phyloP scores from a whole-genome alignment of 2,888 invertebrate species.

The Rosalia funebris region DNA sequence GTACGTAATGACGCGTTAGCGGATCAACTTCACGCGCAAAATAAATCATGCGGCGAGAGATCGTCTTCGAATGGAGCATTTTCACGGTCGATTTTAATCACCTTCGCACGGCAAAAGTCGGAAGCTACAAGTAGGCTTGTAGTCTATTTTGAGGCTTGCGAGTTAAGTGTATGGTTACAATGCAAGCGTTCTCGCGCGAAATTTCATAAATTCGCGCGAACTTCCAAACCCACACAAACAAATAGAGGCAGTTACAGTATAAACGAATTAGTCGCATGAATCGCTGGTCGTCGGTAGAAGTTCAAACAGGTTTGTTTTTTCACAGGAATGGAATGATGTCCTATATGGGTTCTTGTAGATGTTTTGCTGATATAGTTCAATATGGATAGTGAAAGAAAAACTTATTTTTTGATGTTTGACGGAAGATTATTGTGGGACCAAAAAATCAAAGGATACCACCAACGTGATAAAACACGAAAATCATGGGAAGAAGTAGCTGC shows the following conservation, averaged over 20 bases:
- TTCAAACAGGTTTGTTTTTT: constrained; percentile 13
- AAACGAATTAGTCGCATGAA: constrained; percentile 3
- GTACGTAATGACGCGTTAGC: too few species aligned
- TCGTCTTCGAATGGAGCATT: too few species aligned
- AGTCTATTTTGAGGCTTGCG: too few species aligned
- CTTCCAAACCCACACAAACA: neutral
- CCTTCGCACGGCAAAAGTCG: too few species aligned
- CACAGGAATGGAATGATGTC: neutral
- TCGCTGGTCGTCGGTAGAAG: neutral
- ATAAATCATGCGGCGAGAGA: too few species aligned
- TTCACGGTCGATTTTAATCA: too few species aligned
- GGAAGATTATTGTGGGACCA: neutral
- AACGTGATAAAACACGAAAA: constrained; percentile 11
- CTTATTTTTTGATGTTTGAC: constrained; percentile 9
- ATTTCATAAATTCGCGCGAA: too few species aligned
- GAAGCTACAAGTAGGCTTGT: too few species aligned
- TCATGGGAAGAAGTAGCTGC: constrained; percentile 13
- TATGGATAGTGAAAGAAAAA: constrained; percentile 9
- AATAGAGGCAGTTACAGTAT: constrained; percentile 1
- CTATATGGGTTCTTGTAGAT: neutral
- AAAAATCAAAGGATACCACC: neutral
- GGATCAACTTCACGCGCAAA: too few species aligned
- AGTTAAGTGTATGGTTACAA: neutral
- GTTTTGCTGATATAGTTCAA: neutral
- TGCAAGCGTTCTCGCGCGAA: neutral